Conservation (phyloP, 2,113 vertebrate genomes). For the Vulpes vulpes region DNA sequence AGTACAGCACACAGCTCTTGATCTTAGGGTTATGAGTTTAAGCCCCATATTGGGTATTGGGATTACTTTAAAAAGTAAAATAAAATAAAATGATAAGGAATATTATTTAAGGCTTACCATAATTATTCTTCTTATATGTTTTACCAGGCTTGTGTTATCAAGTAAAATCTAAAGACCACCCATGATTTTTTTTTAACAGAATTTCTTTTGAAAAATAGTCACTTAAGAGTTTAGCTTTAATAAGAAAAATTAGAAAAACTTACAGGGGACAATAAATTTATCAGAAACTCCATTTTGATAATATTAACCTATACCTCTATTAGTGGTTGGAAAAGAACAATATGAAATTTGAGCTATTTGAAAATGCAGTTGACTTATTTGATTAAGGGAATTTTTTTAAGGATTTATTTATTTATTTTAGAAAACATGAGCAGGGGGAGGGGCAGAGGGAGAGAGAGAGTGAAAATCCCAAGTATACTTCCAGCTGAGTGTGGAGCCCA, state of each 20-base stretch:
- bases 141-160: not conserved
- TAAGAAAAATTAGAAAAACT: not conserved
- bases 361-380: not conserved
- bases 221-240: not conserved
- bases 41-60: no score
- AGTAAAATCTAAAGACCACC: not conserved
- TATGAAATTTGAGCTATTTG: not conserved
- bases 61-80: no score
- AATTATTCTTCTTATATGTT: constrained; percentile 25
- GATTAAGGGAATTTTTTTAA: not conserved
- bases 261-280: not conserved
- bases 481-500: not conserved
- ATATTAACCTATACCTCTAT: not conserved
- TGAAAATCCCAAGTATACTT: not conserved
- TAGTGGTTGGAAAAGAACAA: not conserved
- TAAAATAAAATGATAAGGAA: not conserved
- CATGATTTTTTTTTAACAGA: not conserved
- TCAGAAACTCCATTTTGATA: not conserved
- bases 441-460: not conserved
- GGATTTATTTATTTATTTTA: not conserved
- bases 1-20: no score
- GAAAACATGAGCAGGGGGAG: not conserved
- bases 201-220: constrained; percentile 20
- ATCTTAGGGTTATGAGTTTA: no score
- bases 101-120: not conserved